These are phyloP conservation scores for Spinus olivaceus DNA, from an alignment of 2,797 vertebrate genomes.

Conservation along the genomic window DNA sequence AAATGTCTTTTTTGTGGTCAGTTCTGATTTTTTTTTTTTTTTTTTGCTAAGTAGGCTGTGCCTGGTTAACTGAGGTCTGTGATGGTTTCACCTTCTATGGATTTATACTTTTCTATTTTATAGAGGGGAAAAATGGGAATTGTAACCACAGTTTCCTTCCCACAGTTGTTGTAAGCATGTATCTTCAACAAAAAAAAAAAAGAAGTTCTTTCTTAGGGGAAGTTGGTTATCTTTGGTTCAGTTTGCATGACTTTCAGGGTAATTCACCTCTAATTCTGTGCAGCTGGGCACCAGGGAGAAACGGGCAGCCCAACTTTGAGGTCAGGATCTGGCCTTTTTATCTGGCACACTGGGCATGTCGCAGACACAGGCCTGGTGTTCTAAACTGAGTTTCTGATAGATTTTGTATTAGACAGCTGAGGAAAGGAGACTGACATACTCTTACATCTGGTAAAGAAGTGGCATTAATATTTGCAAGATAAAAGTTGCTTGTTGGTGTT, in stretches of 20 bases:
- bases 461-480: background rate
- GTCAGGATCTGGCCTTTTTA: background rate
- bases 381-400: background rate
- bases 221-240: background rate
- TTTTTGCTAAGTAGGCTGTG: background rate
- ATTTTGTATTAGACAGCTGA: background rate
- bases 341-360: background rate
- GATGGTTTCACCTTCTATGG: background rate
- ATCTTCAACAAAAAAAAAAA: background rate
- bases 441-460: background rate
- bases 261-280: background rate
- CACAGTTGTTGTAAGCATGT: background rate
- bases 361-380: background rate
- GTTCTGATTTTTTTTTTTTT: background rate
- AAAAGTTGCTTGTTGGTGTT: background rate
- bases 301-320: background rate
- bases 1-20: background rate
- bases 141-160: background rate
- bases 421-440: background rate
- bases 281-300: background rate
- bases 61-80: background rate
- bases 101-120: background rate
- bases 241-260: background rate
- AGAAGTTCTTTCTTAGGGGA: background rate
- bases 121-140: background rate